Evolutionary conservation across 2,888 invertebrate species (phyloP), one percentile per base, ranked within the genome.

Genomic region (Oxytorus armatus): DNA sequence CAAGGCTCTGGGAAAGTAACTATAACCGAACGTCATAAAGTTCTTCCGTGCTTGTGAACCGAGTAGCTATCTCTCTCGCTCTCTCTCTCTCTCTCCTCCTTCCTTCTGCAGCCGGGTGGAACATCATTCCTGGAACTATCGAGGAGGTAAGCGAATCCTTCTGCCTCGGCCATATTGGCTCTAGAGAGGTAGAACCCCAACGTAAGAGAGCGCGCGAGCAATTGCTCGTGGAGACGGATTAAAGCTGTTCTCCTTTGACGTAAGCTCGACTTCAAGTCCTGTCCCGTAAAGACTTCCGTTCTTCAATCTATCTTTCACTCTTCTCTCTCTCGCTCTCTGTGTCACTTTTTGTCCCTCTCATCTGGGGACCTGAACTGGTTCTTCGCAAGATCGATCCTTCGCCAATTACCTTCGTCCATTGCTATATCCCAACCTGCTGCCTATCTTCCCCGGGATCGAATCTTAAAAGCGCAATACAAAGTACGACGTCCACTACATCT

Each of bases 221-320:
- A 84, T 84, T 77, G 82, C 73, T 80, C 77, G 66, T 72, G 69
- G 75, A 81, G 68, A 74, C 61, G 83, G 82, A 82, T 84, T 83
- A 78, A 82, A 80, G 69, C 79, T 72, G 65, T n/a, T n/a, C 81
- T 61, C 66, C 77, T 82, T 82, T 81, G 82, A 82, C 83, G 77
- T 79, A 80, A 84, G 79, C 72, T 77, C 75, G 70, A 78, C 84
- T 80, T 66, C 75, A 77, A 81, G 77, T 78, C 82, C 78, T 63
- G 73, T 72, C n/a, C 63, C 73, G 75, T 82, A 78, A 84, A 81
- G 84, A 82, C 84, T 78, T 81, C 65, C 79, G 72, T 47, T 73
- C 18, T 36, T 59, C 23, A n/a, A 25, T 47, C 33, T 25, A 1
- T 21, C 23, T 29, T 36, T 49, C 33, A 18, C 36, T 18, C 10